phyloP scores from a whole-genome alignment of 2,113 vertebrate genomes.

The Larimichthys crocea region DNA sequence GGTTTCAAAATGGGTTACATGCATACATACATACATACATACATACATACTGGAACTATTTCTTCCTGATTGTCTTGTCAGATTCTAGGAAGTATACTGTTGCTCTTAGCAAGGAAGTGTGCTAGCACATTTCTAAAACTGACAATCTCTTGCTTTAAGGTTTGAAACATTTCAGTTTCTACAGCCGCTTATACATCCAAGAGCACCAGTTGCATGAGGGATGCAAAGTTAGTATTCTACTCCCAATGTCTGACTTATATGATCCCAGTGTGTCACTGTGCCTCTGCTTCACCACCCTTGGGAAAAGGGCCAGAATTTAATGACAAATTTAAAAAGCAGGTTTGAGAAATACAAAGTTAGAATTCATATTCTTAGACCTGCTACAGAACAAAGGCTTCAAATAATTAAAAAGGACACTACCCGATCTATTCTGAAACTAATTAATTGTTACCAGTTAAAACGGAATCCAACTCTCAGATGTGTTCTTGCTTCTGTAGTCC shows the following conservation, averaged over 20 bases:
- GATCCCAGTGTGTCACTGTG: neutral
- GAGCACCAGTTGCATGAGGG: neutral
- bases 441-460: conserved; percentile 12
- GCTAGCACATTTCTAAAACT: neutral
- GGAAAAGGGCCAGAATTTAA: neutral
- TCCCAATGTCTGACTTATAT: neutral
- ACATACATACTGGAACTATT: neutral
- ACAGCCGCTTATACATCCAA: neutral
- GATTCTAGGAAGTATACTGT: neutral
- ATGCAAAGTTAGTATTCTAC: neutral
- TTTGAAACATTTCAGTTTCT: neutral
- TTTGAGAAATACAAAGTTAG: neutral
- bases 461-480: neutral
- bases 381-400: neutral
- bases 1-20: neutral
- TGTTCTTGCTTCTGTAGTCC: neutral
- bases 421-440: neutral
- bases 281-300: neutral
- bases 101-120: neutral
- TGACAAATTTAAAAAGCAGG: too few relatives aligned
- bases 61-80: neutral
- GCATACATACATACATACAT: neutral
- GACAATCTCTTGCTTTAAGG: neutral
- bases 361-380: neutral
- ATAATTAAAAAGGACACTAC: too few relatives aligned